Base-by-base conservation (phyloP, 2,797 vertebrate genomes). In the Urosaurus nigricauda region DNA sequence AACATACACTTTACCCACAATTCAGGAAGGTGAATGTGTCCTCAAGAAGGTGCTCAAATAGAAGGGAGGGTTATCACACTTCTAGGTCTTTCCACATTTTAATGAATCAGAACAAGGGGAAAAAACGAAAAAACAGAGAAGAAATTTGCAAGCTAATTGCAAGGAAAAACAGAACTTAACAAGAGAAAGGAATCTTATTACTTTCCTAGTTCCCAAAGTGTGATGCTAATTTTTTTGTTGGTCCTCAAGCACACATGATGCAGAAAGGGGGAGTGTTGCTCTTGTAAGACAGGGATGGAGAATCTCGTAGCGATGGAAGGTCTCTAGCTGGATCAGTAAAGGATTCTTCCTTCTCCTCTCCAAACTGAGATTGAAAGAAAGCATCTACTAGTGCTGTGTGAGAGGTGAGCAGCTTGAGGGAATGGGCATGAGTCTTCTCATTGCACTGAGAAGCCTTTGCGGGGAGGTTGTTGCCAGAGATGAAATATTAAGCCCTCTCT, bases 161-260 rank as follows among this genome's bases (percentile, higher is more conserved):
- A 89, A 88, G 84, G 82, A 88, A 80, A 5, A 81, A 83, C 0
- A 83, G 82, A 43, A 58, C 9, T 12, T 29, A 63, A 24, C 81
- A 90, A 88, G 86, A 87, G 79, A 95, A 90, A 37, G 13, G 29
- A 88, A 87, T 90, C 80, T 73, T n/a, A 37, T 86, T 91, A 83
- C 21, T 90, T 37, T 56, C 56, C 75, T 79, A 1, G 19, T 40
- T 35, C 51, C 68, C 63, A 88, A 58, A 58, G 1, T 16, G 26
- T 71, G 32, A 8, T 53, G 26, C 47, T 70, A 19, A 47, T 87
- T 17, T 7, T 51, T 43, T 21, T 75, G 13, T 58, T 17, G 37
- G 37, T 71, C 58, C 24, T 16, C n/a, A 58, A 79, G 74, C 12
- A 70, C 14, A 43, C 11, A 26, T 16, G 65, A 47, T 47, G 47